Percentiles rank a stretch among this genome's conserved stretches.
Evolutionary conservation across 2,113 vertebrate species (phyloP).

Genomic region (Ranitomeya imitator): DNA sequence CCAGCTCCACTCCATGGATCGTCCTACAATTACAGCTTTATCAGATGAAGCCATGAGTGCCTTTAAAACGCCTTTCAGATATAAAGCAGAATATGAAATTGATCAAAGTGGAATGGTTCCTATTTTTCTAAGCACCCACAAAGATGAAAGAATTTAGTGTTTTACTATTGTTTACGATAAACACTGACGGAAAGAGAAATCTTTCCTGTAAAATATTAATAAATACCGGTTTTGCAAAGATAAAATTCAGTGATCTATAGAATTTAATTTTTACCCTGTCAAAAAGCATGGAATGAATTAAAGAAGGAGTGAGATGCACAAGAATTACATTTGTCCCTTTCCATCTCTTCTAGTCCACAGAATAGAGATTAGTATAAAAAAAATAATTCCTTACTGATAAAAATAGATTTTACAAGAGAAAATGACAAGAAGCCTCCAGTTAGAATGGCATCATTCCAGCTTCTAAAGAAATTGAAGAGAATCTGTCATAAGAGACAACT

Average conservation of each 20-base stretch:
- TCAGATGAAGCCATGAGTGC: not conserved
- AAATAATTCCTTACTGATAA: conserved; percentile 34
- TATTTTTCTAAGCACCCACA: not conserved
- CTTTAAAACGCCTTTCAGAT: conserved; percentile 43
- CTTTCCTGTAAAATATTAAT: conserved; percentile 19
- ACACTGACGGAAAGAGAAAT: conserved; percentile 7
- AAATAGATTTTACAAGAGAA: conserved; percentile 32
- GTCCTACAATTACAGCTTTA: not conserved
- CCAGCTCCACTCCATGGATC: conserved; percentile 28
- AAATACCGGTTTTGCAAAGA: not conserved
- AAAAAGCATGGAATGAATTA: conserved; percentile 25
- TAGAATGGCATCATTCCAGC: conserved; percentile 21
- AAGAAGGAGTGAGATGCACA: not conserved
- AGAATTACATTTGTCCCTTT: conserved; percentile 30
- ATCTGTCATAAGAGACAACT: not conserved
- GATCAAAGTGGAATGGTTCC: not conserved
- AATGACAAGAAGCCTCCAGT: conserved; percentile 14
- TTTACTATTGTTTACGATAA: conserved; percentile 21
- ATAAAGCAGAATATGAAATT: not conserved
- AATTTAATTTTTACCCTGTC: conserved; percentile 22
- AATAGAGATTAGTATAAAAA: conserved; percentile 42
- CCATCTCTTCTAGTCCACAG: not conserved
- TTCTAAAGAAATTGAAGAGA: not conserved
- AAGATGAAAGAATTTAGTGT: conserved; percentile 45
- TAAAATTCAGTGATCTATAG: conserved; percentile 41